These are phyloP conservation scores for Tethea ocularis DNA, from an alignment of 2,888 invertebrate genomes.

Conservation along the genomic window DNA sequence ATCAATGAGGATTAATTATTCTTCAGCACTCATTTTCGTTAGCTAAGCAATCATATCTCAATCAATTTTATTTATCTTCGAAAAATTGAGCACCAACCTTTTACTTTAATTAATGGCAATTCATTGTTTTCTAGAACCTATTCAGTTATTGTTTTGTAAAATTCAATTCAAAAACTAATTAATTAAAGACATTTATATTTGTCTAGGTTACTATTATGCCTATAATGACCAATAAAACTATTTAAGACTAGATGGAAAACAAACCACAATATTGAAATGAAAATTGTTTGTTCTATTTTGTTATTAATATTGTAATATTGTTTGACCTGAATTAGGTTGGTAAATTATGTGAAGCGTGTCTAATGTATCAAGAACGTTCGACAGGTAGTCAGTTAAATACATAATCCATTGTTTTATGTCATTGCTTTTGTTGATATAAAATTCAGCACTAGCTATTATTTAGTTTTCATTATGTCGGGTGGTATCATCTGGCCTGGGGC, in stretches of 20 bases:
- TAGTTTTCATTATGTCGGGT: slow-evolving; percentile 9
- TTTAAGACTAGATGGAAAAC: too few species aligned
- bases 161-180: not conserved
- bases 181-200: too few species aligned
- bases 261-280: too few species aligned
- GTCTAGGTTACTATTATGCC: too few species aligned
- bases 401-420: not conserved
- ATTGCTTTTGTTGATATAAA: not conserved
- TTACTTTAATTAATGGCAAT: not conserved
- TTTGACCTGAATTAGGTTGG: too few species aligned
- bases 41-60: slow-evolving; percentile 1
- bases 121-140: not conserved
- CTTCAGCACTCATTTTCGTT: not conserved
- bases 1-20: slow-evolving; percentile 1
- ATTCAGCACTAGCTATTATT: not conserved
- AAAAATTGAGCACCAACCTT: not conserved
- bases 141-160: not conserved
- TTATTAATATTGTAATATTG: not conserved
- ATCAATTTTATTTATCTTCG: slow-evolving; percentile 1
- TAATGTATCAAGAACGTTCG: not conserved
- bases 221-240: too few species aligned
- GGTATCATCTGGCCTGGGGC: slow-evolving; percentile 25
- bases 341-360: not conserved
- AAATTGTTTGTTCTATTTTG: too few species aligned
- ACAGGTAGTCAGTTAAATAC: not conserved